phyloP scores from a whole-genome alignment of 1,140 invertebrate genomes.

The Brachionus sp. region DNA sequence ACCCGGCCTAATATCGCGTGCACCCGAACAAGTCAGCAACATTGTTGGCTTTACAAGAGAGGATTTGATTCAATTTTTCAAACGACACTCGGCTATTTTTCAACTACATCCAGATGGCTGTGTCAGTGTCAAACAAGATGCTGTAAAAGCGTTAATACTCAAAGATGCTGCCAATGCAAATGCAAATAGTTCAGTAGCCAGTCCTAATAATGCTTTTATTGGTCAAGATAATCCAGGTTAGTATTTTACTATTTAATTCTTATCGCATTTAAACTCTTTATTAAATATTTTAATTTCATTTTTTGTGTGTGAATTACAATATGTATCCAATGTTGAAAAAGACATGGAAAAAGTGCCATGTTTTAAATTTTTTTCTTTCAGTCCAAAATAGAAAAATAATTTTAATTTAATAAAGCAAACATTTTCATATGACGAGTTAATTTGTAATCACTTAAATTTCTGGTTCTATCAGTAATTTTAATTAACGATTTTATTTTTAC shows the following conservation, averaged over 20 bases:
- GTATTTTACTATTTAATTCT: not conserved
- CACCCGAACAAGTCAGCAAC: conserved; percentile 42
- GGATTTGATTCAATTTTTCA: conserved; percentile 44
- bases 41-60: conserved; percentile 45
- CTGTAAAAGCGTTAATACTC: conserved; percentile 43
- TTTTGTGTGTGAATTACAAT: too few relatives aligned
- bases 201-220: not conserved
- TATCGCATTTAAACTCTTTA: too few relatives aligned
- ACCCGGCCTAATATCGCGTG: conserved; percentile 26
- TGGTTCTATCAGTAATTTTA: too few relatives aligned
- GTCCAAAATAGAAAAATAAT: too few relatives aligned
- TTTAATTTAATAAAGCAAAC: too few relatives aligned
- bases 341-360: too few relatives aligned
- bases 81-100: conserved; percentile 35
- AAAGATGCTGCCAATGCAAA: conserved; percentile 2
- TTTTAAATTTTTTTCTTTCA: too few relatives aligned
- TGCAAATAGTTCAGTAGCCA: not conserved
- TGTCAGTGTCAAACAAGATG: conserved; percentile 46
- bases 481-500: too few relatives aligned
- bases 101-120: conserved; percentile 45
- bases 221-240: not conserved
- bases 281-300: too few relatives aligned
- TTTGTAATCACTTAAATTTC: too few relatives aligned
- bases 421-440: too few relatives aligned
- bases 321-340: too few relatives aligned